These are phyloP conservation scores for Falco berigora DNA, from an alignment of 2,797 vertebrate genomes.

Conservation along the genomic window DNA sequence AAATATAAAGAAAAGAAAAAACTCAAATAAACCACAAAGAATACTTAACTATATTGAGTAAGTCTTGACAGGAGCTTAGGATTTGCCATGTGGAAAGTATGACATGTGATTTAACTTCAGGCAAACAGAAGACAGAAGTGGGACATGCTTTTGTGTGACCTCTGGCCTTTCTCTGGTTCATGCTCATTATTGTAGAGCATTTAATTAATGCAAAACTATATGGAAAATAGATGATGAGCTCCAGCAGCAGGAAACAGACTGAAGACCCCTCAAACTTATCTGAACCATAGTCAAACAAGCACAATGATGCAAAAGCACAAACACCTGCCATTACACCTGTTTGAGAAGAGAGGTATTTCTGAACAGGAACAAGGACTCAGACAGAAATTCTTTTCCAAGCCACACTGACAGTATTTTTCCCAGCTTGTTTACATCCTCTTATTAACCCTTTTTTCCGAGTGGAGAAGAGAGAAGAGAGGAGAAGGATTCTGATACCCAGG, in stretches of 20 bases:
- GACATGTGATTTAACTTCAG: not conserved
- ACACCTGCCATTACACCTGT: not conserved
- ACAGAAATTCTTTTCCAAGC: not conserved
- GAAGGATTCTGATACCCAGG: not conserved
- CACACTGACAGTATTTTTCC: not conserved
- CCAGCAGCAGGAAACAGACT: not conserved
- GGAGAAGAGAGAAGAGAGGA: not conserved
- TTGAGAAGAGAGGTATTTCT: not conserved
- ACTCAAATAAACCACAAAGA: not conserved
- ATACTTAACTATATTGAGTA: not conserved
- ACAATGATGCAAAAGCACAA: conserved; percentile 63
- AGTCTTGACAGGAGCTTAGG: not conserved
- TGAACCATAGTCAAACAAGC: conserved; percentile 46
- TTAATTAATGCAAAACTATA: not conserved
- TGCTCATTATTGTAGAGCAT: not conserved
- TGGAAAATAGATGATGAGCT: not conserved
- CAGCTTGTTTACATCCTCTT: not conserved
- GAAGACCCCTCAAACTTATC: not conserved
- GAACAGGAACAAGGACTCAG: not conserved
- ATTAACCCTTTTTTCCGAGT: not conserved
- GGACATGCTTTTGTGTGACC: not conserved
- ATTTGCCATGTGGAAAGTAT: not conserved
- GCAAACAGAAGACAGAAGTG: not conserved
- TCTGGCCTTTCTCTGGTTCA: not conserved
- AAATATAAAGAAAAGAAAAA: not conserved